Percentiles rank a stretch among this genome's conserved stretches.
phyloP scores from a whole-genome alignment of 2,888 invertebrate species.

The Volucella inflata region DNA sequence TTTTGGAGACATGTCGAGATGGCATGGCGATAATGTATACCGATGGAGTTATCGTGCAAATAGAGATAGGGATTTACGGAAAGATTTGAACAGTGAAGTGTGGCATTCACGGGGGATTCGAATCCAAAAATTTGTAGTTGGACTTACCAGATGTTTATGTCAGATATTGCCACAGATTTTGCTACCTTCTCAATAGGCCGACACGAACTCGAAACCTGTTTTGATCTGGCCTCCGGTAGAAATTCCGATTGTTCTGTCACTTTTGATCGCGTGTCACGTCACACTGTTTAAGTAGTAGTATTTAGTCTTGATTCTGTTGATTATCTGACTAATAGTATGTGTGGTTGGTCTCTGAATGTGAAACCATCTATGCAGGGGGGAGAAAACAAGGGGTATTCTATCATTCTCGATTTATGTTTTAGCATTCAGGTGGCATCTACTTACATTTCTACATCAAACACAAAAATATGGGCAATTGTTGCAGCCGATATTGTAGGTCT shows the following conservation, averaged over 20 bases:
- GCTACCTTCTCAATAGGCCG: constrained; percentile 26
- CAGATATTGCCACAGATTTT: constrained; percentile 19
- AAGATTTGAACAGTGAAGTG: constrained; percentile 2
- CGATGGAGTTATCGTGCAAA: constrained; percentile 9
- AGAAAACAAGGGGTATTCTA: constrained; percentile 46
- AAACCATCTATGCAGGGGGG: constrained; percentile 17
- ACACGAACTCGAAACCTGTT: constrained; percentile 63
- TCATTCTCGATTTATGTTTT: constrained; percentile 14
- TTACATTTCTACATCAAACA: neutral
- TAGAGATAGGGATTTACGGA: constrained; percentile 14
- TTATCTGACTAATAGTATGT: constrained; percentile 14
- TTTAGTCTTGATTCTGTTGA: constrained; percentile 2
- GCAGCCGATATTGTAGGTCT: constrained; percentile 46
- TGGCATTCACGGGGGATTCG: neutral
- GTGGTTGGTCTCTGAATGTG: constrained; percentile 31
- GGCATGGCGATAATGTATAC: constrained; percentile 44
- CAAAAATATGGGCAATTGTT: constrained; percentile 50
- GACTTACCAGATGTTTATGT: neutral
- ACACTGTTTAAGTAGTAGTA: constrained; percentile 53
- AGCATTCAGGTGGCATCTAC: constrained; percentile 32
- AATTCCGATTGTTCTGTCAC: constrained; percentile 67
- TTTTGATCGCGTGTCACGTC: constrained; percentile 73
- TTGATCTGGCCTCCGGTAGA: constrained; percentile 61
- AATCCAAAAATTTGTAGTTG: no score
- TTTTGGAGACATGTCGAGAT: constrained; percentile 60